Percentiles rank a stretch among this genome's conserved stretches.
Conservation (phyloP, 2,113 vertebrate species). For the Lepidothrix coronata region DNA sequence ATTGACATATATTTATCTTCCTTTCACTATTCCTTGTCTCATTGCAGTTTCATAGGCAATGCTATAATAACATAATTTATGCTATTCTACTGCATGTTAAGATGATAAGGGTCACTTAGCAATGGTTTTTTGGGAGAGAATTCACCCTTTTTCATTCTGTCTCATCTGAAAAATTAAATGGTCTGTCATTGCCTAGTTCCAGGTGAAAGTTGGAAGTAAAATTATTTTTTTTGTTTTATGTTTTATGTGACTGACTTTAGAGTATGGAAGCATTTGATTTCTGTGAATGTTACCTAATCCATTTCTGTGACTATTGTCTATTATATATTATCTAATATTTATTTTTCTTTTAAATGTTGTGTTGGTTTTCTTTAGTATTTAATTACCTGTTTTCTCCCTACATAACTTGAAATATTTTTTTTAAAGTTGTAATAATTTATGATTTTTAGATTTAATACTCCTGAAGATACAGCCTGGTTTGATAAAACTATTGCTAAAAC, state of each 20-base stretch:
- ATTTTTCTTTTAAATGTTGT: background rate
- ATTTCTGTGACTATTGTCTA: background rate
- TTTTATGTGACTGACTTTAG: background rate
- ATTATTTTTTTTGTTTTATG: background rate
- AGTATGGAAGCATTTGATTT: background rate
- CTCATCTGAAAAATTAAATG: background rate
- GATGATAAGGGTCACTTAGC: background rate
- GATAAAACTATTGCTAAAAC: conserved; percentile 37
- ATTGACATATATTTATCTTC: background rate
- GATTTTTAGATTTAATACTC: conserved; percentile 68
- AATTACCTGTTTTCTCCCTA: background rate
- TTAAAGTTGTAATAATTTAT: background rate
- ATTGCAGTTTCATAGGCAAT: background rate
- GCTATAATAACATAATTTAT: background rate
- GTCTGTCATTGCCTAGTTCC: background rate
- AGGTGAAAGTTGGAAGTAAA: background rate
- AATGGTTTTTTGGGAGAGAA: background rate
- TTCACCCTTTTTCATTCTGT: background rate
- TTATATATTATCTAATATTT: background rate
- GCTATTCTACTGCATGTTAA: background rate
- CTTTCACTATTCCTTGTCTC: background rate
- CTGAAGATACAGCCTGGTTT: conserved; percentile 77
- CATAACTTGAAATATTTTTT: background rate
- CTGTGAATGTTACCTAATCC: background rate
- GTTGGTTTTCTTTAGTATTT: background rate